Evolutionary conservation across 2,113 vertebrate genomes (phyloP).

Genomic region (Salminus brasiliensis): DNA sequence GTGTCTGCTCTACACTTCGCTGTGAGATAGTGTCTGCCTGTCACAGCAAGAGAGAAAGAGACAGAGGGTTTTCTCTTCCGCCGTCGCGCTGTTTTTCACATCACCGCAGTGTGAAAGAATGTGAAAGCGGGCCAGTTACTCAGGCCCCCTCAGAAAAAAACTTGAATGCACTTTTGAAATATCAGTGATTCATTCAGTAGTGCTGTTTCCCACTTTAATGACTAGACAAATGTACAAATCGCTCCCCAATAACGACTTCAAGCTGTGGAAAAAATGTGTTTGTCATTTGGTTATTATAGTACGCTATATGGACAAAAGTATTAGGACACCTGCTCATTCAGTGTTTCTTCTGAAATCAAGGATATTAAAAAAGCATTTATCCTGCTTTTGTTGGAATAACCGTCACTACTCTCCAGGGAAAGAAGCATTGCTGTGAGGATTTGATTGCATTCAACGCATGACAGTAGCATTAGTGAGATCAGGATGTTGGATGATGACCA

Average conservation of each 20-base stretch:
- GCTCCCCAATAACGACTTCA: conserved; percentile 67
- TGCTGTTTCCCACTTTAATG: conserved; percentile 70
- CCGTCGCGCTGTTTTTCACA: conserved; percentile 53
- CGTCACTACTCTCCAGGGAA: too few relatives aligned
- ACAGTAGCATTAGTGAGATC: too few relatives aligned
- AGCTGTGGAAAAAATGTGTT: conserved; percentile 66
- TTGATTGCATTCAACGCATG: conserved; percentile 29
- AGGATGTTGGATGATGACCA: too few relatives aligned
- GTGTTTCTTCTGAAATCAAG: too few relatives aligned
- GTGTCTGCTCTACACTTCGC: conserved; percentile 63
- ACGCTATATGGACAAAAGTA: too few relatives aligned
- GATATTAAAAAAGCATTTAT: too few relatives aligned
- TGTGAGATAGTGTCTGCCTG: conserved; percentile 76
- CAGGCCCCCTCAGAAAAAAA: conserved; percentile 37
- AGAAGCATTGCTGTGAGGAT: too few relatives aligned
- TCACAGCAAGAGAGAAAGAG: conserved; percentile 60
- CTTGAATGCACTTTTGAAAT: conserved; percentile 60
- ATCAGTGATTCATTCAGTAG: conserved; percentile 68
- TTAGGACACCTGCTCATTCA: too few relatives aligned
- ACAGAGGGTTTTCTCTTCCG: conserved; percentile 31
- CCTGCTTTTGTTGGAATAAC: too few relatives aligned
- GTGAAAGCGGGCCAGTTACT: conserved; percentile 56
- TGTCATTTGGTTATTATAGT: conserved; percentile 57
- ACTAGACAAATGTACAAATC: conserved; percentile 74
- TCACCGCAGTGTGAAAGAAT: conserved; percentile 55